A percentile compares a stretch with the other conserved stretches of the same genome.
phyloP scores from a whole-genome alignment of 2,888 invertebrate genomes.

The Embidobia sp. region DNA sequence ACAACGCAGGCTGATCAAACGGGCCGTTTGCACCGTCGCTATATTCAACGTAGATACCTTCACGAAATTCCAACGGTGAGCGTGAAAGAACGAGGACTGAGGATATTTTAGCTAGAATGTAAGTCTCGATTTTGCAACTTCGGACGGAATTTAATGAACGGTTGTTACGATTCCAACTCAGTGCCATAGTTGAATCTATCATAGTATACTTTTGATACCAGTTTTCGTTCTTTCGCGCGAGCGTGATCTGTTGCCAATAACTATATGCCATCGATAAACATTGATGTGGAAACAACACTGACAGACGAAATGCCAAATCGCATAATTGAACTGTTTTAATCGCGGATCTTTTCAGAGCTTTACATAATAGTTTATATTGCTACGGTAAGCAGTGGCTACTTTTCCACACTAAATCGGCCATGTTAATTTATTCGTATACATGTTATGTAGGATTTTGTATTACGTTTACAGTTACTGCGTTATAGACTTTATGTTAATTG shows the following conservation, averaged over 20 bases:
- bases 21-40: slow-evolving; percentile 16
- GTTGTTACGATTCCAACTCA: slow-evolving; percentile 32
- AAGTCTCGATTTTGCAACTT: slow-evolving; percentile 13
- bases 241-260: slow-evolving; percentile 52
- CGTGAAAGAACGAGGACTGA: slow-evolving; percentile 34
- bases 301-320: slow-evolving; percentile 59
- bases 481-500: slow-evolving; percentile 63
- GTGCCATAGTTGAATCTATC: slow-evolving; percentile 59
- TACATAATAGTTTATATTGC: slow-evolving; percentile 48
- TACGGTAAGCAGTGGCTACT: slow-evolving; percentile 54
- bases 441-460: slow-evolving; percentile 65
- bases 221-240: slow-evolving; percentile 44
- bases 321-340: slow-evolving; percentile 41
- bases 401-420: slow-evolving; percentile 71
- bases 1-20: slow-evolving; percentile 8
- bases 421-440: slow-evolving; percentile 71
- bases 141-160: background rate
- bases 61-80: background rate
- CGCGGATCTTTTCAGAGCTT: slow-evolving; percentile 44
- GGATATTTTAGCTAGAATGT: background rate
- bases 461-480: slow-evolving; percentile 65
- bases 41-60: slow-evolving; percentile 4
- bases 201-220: background rate
- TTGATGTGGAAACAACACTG: slow-evolving; percentile 29
- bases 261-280: slow-evolving; percentile 44